Conservation (phyloP, 1,140 invertebrate genomes). For the Dysdera silvatica region DNA sequence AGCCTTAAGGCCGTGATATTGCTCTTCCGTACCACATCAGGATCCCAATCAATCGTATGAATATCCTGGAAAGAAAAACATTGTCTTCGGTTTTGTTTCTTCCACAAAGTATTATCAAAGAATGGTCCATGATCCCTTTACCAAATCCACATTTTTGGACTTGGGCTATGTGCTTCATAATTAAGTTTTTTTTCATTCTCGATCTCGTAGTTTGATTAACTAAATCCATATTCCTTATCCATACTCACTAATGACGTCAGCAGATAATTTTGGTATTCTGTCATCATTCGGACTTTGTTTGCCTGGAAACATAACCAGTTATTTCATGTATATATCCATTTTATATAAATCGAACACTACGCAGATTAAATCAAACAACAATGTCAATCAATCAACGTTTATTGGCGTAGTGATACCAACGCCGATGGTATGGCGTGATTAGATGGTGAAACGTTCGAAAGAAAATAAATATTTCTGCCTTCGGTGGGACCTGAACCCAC, state of each 20-base stretch:
- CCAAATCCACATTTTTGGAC: too few species aligned
- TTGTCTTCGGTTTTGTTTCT: not conserved
- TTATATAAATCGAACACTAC: too few species aligned
- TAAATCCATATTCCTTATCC: not conserved
- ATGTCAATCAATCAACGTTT: too few species aligned
- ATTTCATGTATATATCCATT: too few species aligned
- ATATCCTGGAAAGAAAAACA: conserved; percentile 31
- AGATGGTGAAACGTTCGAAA: too few species aligned
- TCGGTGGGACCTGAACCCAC: too few species aligned
- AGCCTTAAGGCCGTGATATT: conserved; percentile 79
- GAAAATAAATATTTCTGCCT: too few species aligned
- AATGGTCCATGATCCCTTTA: too few species aligned
- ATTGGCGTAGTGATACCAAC: too few species aligned
- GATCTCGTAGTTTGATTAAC: conserved; percentile 59
- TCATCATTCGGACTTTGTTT: conserved; percentile 37
- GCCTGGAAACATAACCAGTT: conserved; percentile 34
- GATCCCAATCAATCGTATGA: conserved; percentile 35
- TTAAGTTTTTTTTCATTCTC: conserved; percentile 80
- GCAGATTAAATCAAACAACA: too few species aligned
- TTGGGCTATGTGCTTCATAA: too few species aligned
- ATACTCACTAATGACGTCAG: conserved; percentile 44
- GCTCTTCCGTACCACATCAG: conserved; percentile 49
- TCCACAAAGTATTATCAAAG: conserved; percentile 68
- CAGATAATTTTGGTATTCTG: conserved; percentile 41
- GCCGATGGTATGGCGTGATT: too few species aligned